Percentiles rank a stretch among this genome's conserved stretches.
These are phyloP conservation scores for Phallusia fumigata DNA, from an alignment of 23 tunicate species.

Conservation along the genomic window DNA sequence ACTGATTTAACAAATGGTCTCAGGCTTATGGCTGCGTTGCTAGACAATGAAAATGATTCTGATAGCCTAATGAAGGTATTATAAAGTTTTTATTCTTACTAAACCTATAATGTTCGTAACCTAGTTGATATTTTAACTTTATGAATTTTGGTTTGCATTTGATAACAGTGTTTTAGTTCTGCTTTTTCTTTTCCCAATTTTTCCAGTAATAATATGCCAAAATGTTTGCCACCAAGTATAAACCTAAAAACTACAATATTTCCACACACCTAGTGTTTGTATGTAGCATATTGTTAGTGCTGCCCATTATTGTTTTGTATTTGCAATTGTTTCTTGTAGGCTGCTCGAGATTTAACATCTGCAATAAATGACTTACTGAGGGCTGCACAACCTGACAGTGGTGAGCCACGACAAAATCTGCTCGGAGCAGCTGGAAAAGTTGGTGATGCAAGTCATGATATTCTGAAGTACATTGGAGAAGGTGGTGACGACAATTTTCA, in stretches of 20 bases:
- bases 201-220: no score
- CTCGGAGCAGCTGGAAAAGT: conserved; percentile 90
- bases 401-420: conserved; percentile 80
- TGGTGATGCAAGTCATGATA: conserved; percentile 97
- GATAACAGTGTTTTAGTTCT: background rate
- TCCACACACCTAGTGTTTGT: no score
- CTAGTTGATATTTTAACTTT: no score
- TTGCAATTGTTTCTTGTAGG: conserved; percentile 37
- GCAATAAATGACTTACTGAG: conserved; percentile 84
- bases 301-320: background rate
- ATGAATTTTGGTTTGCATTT: background rate
- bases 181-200: background rate
- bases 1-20: conserved; percentile 83
- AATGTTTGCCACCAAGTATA: background rate
- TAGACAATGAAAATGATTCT: conserved; percentile 71
- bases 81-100: background rate
- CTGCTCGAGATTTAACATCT: conserved; percentile 93
- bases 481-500: conserved; percentile 82
- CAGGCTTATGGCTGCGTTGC: conserved; percentile 87
- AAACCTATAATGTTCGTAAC: background rate
- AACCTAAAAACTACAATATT: no score
- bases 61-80: conserved; percentile 76
- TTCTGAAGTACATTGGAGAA: conserved; percentile 78
- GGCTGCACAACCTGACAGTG: conserved; percentile 83
- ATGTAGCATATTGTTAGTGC: background rate